phyloP scores from a whole-genome alignment of 92 coral and sea anemone species.

The Nematostella vectensis region DNA sequence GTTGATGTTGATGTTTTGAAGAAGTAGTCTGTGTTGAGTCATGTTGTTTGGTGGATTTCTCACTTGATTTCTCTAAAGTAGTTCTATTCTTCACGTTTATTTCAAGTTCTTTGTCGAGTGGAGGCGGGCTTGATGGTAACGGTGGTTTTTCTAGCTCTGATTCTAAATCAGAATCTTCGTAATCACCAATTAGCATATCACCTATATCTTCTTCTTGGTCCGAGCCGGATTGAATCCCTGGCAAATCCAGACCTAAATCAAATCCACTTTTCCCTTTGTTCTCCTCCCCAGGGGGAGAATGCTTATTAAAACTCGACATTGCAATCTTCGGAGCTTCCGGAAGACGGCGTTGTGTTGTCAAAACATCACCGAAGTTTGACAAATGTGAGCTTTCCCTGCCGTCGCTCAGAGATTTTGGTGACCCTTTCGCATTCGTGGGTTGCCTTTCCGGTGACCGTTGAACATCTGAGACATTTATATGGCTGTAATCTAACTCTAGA shows the following conservation, averaged over 20 bases:
- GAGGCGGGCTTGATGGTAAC: slow-evolving; percentile 14
- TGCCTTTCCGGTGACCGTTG: no score
- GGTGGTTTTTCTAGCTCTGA: slow-evolving; percentile 8
- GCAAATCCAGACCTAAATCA: no score
- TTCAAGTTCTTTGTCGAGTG: slow-evolving; percentile 1
- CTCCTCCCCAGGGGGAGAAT: no score
- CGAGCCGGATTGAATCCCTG: no score
- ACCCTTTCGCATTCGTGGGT: no score
- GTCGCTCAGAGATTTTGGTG: no score
- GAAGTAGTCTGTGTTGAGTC: background rate
- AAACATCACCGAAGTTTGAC: slow-evolving; percentile 1
- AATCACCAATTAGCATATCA: slow-evolving; percentile 31
- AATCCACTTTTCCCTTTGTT: no score
- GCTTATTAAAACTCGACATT: no score
- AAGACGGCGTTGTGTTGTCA: background rate
- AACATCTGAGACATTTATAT: no score
- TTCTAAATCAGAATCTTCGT: slow-evolving; percentile 27
- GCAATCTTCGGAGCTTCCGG: no score
- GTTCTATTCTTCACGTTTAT: background rate
- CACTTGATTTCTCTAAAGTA: background rate
- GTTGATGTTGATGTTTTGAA: no score
- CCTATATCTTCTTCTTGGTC: slow-evolving; percentile 22
- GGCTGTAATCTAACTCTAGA: background rate
- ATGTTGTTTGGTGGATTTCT: background rate
- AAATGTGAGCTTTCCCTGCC: no score